Evolutionary conservation across 2,797 vertebrate genomes (phyloP), one percentile per base, ranked within the genome.

Genomic region (Lithobates pipiens): DNA sequence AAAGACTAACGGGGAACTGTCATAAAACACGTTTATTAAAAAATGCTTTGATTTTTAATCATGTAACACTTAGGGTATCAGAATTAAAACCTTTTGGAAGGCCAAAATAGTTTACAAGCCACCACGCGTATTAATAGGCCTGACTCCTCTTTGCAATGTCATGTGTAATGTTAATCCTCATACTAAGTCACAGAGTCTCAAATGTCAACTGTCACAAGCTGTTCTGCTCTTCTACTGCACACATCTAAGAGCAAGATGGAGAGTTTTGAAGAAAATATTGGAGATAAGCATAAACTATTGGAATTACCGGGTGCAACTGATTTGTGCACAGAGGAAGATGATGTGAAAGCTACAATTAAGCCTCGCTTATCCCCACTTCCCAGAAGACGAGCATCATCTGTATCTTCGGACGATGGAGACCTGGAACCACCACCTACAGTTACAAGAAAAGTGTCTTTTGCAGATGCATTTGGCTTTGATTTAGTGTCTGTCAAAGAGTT

Each of bases 401-500:
- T 95, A 3, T 95, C 95, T 76, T 97, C 96, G 0, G 96, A 96
- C 70, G 97, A 98, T 76, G 92, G 91, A 0, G 97, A 97, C 73
- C 71, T 93, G 29, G 95, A 96, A 54, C 82, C 89, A 9, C 89
- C 92, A 75, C 85, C 86, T 85, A 94, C 89, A 23, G 86, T 91
- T 4, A 82, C 93, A 71, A 96, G 98, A 90, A 98, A 96, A 91
- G 98, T 99, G 91, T 99, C 98, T 0, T 99, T 99, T 82, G 98
- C 98, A 1, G 98, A 99, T 88, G 96, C 95, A 0, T 97, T 99
- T 88, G 98, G 98, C 82, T 94, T 98, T 86, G 92, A 97, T 91
- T 94, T 99, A 86, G 98, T 99, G 68, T 98, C 97, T 3, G 94
- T 99, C 84, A 99, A 98, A 93, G 98, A 99, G 92, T 99, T 97